These are phyloP conservation scores for Torymus auratus DNA, from an alignment of 2,888 invertebrate genomes.

Conservation along the genomic window DNA sequence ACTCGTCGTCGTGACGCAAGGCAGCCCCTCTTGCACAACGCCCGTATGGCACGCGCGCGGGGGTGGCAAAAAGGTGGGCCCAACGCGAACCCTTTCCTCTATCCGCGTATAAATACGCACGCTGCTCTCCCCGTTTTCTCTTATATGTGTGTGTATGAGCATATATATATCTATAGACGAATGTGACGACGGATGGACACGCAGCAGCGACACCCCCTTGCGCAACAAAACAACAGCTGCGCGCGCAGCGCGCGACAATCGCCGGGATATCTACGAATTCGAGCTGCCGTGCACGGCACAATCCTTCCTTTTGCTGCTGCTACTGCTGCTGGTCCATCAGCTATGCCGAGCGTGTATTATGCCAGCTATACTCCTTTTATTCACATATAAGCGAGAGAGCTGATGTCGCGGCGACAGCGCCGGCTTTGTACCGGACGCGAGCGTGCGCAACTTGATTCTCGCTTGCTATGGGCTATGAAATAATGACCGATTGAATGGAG, in stretches of 20 bases:
- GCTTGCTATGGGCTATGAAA: constrained; percentile 19
- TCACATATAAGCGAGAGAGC: too few relatives aligned
- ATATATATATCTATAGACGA: too few relatives aligned
- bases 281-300: background rate
- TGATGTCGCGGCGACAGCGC: too few relatives aligned
- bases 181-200: too few relatives aligned
- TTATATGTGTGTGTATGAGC: too few relatives aligned
- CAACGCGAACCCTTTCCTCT: constrained; percentile 68
- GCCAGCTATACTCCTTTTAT: background rate
- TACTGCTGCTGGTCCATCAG: too few relatives aligned
- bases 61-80: constrained; percentile 71
- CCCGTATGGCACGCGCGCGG: constrained; percentile 67
- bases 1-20: constrained; percentile 52
- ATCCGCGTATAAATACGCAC: too few relatives aligned
- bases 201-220: constrained; percentile 62
- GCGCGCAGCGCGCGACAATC: constrained; percentile 20
- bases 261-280: background rate
- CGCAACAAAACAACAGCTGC: constrained; percentile 76
- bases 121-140: too few relatives aligned
- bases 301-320: too few relatives aligned
- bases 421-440: constrained; percentile 21
- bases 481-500: constrained; percentile 50
- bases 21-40: constrained; percentile 44
- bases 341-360: background rate
- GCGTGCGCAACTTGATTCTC: constrained; percentile 37